phyloP scores from a whole-genome alignment of 2,797 vertebrate genomes.

The Champsocephalus gunnari region DNA sequence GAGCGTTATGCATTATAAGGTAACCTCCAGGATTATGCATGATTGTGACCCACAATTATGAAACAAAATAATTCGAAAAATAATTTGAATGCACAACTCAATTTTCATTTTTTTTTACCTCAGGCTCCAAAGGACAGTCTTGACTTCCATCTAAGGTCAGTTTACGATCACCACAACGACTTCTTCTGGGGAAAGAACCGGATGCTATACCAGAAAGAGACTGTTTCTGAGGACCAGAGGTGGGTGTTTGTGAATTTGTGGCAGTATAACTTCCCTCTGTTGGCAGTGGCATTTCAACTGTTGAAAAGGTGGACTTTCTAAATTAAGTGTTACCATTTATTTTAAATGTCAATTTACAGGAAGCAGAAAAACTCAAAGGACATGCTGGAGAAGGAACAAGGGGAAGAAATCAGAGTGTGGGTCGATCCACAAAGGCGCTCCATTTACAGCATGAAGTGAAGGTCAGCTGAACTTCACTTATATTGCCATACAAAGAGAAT shows the following conservation, averaged over 20 bases:
- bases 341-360: slow-evolving; percentile 40
- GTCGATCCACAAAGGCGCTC: slow-evolving; percentile 81
- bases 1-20: slow-evolving; percentile 71
- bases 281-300: background rate
- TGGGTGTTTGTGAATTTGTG: slow-evolving; percentile 35
- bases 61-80: background rate
- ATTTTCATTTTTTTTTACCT: background rate
- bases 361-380: slow-evolving; percentile 37
- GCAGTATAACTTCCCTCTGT: background rate
- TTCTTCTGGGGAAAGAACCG: slow-evolving; percentile 82
- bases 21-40: slow-evolving; percentile 47
- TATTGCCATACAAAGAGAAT: background rate
- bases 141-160: slow-evolving; percentile 85
- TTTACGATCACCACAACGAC: slow-evolving; percentile 86
- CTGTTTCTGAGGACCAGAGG: slow-evolving; percentile 69
- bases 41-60: background rate
- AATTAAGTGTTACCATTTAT: background rate
- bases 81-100: background rate
- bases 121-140: slow-evolving; percentile 86
- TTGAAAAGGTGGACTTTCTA: no score
- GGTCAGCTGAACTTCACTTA: slow-evolving; percentile 65
- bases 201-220: slow-evolving; percentile 81
- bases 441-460: slow-evolving; percentile 84
- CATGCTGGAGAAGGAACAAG: slow-evolving; percentile 15
- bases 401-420: slow-evolving; percentile 76